Percentiles rank a stretch among this genome's conserved stretches.
phyloP scores from a whole-genome alignment of 2,113 vertebrate genomes.

The Thinocorus orbignyianus region DNA sequence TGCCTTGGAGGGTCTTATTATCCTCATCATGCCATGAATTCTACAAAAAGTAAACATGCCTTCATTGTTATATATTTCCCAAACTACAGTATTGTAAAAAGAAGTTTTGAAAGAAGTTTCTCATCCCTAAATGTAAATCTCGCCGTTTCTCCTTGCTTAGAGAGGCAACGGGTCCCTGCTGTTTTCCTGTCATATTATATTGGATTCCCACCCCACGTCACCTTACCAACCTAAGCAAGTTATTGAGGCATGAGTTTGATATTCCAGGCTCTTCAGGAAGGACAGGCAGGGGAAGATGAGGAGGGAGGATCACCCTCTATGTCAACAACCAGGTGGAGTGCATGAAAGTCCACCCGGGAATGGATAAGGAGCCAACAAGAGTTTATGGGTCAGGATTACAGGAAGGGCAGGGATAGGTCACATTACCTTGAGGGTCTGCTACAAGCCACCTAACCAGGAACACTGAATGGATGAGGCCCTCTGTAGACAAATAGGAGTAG shows the following conservation, averaged over 20 bases:
- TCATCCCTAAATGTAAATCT: neutral
- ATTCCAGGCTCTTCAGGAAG: neutral
- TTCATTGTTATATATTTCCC: conserved; percentile 54
- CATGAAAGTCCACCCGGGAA: too few relatives aligned
- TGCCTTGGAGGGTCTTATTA: conserved; percentile 74
- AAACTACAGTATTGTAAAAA: conserved; percentile 16
- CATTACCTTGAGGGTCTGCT: too few relatives aligned
- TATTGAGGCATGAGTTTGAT: neutral
- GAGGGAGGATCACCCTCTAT: too few relatives aligned
- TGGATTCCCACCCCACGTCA: neutral
- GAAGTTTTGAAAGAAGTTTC: conserved; percentile 36
- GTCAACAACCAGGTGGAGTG: too few relatives aligned
- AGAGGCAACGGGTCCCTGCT: neutral
- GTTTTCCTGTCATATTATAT: neutral
- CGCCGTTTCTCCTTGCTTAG: neutral
- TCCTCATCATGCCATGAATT: conserved; percentile 69
- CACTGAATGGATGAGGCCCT: too few relatives aligned
- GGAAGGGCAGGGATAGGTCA: too few relatives aligned
- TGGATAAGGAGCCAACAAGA: too few relatives aligned
- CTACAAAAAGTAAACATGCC: conserved; percentile 66
- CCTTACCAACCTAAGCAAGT: neutral
- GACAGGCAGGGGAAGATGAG: too few relatives aligned
- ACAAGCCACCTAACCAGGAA: too few relatives aligned
- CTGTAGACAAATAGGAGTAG: too few relatives aligned
- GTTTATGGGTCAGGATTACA: too few relatives aligned